Base-by-base conservation (phyloP, 2,113 vertebrate genomes). In the Bubalus kerabau region DNA sequence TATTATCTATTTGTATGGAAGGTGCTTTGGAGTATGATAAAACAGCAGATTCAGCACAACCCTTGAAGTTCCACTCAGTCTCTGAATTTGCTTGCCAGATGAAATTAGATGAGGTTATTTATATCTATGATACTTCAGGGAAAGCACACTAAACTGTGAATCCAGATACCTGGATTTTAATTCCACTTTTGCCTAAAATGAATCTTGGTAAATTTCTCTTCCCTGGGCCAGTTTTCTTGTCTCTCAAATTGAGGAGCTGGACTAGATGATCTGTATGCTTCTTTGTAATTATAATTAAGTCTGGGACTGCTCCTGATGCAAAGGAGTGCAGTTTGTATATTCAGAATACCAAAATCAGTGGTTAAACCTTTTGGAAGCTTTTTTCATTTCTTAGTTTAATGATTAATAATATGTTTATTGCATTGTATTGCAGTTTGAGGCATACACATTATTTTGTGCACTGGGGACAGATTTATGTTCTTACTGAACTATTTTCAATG, bases 31-130 rank as follows among this genome's bases (percentile, higher is more conserved):
- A 76, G 48, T 90, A 64, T 91, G 89, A 85, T 81, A 80, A 89
- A 88, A 95, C 9, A 87, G 86, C 83, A 97, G 95, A 95, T 71
- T 97, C 94, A 97, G 86, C 86, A 50, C 82, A 71, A 84, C 97
- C 50, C 62, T 97, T 52, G 48, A 95, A 91, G 91, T 91, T 97
- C 52, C 59, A 62, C 74, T 94, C 19, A 78, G 59, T n/a, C 30
- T 94, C 82, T 54, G 93, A 97, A 83, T 97, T 92, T 96, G 57
- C 83, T 97, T 96, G 82, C 93, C 67, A 88, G 86, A 26, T 98
- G 96, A 96, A 95, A 97, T 98, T 97, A 90, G 83, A 92, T 90
- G 91, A 94, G 86, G 89, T 95, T 97, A 95, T 98, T 98, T 96
- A 89, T 97, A 97, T 94, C 93, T 92, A 3, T 93, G n/a, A 80